Percentiles rank a stretch among this genome's conserved stretches.
These are phyloP conservation scores for Sinocyclocheilus grahami DNA, from an alignment of 2,113 vertebrate genomes.

Conservation along the genomic window DNA sequence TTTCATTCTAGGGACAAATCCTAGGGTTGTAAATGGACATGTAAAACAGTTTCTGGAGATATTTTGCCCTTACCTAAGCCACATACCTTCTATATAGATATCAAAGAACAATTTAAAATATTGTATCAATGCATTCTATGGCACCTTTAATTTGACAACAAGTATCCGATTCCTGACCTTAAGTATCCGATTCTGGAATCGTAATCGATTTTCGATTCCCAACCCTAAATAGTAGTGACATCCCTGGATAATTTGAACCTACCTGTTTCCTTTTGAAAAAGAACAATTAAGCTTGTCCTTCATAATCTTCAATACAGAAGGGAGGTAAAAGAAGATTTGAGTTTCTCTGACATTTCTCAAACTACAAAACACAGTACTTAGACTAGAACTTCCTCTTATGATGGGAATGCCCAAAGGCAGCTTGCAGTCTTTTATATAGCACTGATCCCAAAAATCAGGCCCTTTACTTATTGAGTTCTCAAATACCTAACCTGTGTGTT, in stretches of 20 bases:
- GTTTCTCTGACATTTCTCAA: slow-evolving; percentile 18
- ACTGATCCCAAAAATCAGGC: background rate
- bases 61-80: too few relatives aligned
- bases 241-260: background rate
- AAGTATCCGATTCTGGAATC: too few relatives aligned
- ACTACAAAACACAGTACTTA: background rate
- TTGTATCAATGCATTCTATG: too few relatives aligned
- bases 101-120: too few relatives aligned
- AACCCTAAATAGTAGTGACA: background rate
- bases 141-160: too few relatives aligned
- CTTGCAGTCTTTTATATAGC: background rate
- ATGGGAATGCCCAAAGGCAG: slow-evolving; percentile 27
- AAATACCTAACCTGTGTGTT: background rate
- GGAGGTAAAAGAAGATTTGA: background rate
- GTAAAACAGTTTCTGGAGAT: too few relatives aligned
- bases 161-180: too few relatives aligned
- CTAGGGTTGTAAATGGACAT: too few relatives aligned
- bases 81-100: too few relatives aligned
- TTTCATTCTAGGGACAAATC: too few relatives aligned
- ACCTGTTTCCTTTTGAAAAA: background rate
- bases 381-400: background rate
- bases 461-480: background rate
- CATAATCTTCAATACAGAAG: background rate
- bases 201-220: too few relatives aligned
- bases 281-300: background rate